phyloP scores from a whole-genome alignment of 2,113 vertebrate genomes.

The Elachura formosa region DNA sequence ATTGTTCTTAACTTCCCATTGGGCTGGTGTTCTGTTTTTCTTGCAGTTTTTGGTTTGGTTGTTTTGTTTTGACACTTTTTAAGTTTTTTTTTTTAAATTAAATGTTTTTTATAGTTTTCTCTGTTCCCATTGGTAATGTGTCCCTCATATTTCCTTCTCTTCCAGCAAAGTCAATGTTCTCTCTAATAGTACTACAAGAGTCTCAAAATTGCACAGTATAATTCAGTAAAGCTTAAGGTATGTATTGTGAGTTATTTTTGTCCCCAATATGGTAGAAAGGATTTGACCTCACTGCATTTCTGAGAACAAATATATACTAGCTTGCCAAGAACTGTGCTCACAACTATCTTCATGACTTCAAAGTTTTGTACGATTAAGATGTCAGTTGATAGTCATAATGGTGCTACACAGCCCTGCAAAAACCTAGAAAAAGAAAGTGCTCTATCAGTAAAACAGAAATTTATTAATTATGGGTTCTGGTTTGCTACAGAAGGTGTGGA shows the following conservation, averaged over 20 bases:
- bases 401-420: not conserved
- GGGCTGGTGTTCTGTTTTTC: too few species aligned
- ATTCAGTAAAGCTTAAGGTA: not conserved
- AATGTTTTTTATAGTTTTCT: not conserved
- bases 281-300: not conserved
- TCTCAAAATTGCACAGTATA: not conserved
- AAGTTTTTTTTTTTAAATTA: not conserved
- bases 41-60: not conserved
- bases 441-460: not conserved
- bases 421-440: not conserved
- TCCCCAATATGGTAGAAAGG: not conserved
- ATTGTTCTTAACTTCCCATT: not conserved
- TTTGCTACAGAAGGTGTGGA: not conserved
- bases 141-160: not conserved
- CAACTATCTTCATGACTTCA: not conserved
- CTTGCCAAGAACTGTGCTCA: not conserved
- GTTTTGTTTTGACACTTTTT: not conserved
- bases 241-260: not conserved
- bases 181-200: not conserved
- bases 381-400: not conserved
- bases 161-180: not conserved
- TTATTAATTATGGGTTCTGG: not conserved
- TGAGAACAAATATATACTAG: not conserved
- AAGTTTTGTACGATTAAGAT: not conserved
- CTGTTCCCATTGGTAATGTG: not conserved